Percentiles rank a stretch among this genome's conserved stretches.
Evolutionary conservation across 2,888 invertebrate species (phyloP).

Genomic region (Drosophila pullipes): DNA sequence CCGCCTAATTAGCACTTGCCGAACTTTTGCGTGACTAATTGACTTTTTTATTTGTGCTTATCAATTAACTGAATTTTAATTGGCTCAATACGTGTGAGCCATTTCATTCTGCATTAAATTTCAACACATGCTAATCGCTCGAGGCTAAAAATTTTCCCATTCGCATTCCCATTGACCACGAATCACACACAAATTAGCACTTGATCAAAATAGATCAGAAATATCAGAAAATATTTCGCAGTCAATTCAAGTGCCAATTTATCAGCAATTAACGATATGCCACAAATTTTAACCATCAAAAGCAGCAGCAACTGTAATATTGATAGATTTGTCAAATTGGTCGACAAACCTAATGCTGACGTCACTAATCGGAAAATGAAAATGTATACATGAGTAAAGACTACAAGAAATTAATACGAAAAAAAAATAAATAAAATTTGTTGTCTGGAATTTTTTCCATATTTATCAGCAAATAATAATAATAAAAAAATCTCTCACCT

Average conservation of each 20-base stretch:
- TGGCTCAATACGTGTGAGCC: slow-evolving; percentile 30
- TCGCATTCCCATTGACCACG: slow-evolving; percentile 12
- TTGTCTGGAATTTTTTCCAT: slow-evolving; percentile 18
- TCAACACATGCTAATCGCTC: slow-evolving; percentile 7
- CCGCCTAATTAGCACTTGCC: slow-evolving; percentile 37
- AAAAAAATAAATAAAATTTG: neutral
- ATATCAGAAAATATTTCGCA: slow-evolving; percentile 62
- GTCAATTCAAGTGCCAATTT: slow-evolving; percentile 44
- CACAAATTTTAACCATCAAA: slow-evolving; percentile 58
- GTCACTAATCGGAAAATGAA: slow-evolving; percentile 57
- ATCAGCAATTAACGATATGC: slow-evolving; percentile 50
- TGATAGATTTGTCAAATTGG: slow-evolving; percentile 22
- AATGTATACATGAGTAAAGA: slow-evolving; percentile 49
- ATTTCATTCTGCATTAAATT: neutral
- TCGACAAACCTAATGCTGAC: slow-evolving; percentile 51
- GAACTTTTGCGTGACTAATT: slow-evolving; percentile 37
- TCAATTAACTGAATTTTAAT: slow-evolving; percentile 70
- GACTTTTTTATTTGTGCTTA: slow-evolving; percentile 44
- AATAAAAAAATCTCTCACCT: slow-evolving; percentile 14
- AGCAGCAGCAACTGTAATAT: slow-evolving; percentile 31
- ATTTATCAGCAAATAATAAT: slow-evolving; percentile 24
- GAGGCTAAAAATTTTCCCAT: slow-evolving; percentile 47
- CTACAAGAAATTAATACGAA: neutral
- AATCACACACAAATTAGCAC: slow-evolving; percentile 66
- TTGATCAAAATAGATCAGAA: slow-evolving; percentile 66